phyloP scores from a whole-genome alignment of 2,888 invertebrate species.

The Sinhomidia bicolor region DNA sequence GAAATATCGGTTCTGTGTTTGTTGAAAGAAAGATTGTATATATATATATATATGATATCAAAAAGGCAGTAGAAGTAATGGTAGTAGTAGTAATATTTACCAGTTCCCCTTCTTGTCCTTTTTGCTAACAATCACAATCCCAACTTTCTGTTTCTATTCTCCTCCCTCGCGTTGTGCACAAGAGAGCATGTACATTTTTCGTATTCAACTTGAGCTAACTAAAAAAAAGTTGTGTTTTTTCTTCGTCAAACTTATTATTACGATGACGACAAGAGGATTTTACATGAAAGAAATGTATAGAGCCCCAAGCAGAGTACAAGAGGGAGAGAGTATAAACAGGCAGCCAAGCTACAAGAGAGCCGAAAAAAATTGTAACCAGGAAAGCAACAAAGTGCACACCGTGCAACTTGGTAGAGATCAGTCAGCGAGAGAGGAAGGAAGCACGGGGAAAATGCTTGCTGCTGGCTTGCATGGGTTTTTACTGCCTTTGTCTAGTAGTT shows the following conservation, averaged over 20 bases:
- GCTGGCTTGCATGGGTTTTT: neutral
- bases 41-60: too few relatives aligned
- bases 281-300: conserved; percentile 3
- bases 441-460: conserved; percentile 5
- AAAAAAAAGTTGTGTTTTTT: neutral
- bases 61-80: too few relatives aligned
- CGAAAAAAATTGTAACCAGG: conserved; percentile 25
- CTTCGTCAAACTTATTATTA: neutral
- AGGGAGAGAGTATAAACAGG: neutral
- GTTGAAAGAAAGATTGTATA: neutral
- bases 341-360: too few relatives aligned
- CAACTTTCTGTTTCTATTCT: too few relatives aligned
- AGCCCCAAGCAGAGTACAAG: conserved; percentile 26
- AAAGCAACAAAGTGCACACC: conserved; percentile 30
- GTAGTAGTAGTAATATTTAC: too few relatives aligned
- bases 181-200: neutral
- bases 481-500: neutral
- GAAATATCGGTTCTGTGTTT: neutral
- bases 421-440: neutral
- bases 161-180: conserved; percentile 25
- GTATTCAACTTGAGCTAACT: too few relatives aligned
- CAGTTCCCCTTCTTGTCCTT: neutral
- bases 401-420: neutral
- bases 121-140: neutral
- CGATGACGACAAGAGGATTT: neutral